phyloP scores from a whole-genome alignment of 2,888 invertebrate genomes.

The Chelonus formosanus region DNA sequence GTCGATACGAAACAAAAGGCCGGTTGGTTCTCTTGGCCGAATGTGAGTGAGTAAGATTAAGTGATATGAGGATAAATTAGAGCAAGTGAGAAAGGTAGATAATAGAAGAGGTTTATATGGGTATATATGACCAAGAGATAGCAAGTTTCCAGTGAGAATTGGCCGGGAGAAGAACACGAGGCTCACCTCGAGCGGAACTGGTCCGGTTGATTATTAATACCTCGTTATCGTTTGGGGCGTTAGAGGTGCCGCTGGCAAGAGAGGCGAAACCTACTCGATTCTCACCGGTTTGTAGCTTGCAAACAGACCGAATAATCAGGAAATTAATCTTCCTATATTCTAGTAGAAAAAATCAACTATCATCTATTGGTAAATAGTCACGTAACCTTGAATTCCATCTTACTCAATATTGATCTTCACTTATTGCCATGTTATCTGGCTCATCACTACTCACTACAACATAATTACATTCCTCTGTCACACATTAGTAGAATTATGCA shows the following conservation, averaged over 20 bases:
- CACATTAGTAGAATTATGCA: no score
- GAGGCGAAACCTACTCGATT: conserved; percentile 21
- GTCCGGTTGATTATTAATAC: conserved; percentile 55
- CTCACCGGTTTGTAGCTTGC: conserved; percentile 20
- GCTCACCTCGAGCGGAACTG: conserved; percentile 37
- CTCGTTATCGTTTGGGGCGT: conserved; percentile 55
- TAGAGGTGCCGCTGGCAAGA: conserved; percentile 30
- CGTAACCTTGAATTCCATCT: no score
- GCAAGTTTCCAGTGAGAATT: not conserved
- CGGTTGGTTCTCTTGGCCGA: conserved; percentile 2
- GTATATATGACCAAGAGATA: not conserved
- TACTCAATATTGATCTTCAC: no score
- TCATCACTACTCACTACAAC: no score
- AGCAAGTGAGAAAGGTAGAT: no score
- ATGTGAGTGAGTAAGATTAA: not conserved
- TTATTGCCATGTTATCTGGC: no score
- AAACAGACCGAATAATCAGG: conserved; percentile 14
- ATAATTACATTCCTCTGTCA: no score
- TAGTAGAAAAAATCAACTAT: conserved; percentile 2
- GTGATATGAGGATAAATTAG: not conserved
- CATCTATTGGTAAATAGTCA: no score
- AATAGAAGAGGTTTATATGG: not conserved
- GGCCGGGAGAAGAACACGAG: conserved; percentile 26
- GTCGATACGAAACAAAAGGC: conserved; percentile 53
- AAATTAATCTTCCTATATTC: conserved; percentile 11